A percentile compares a stretch with the other conserved stretches of the same genome.
Conservation (phyloP, 1,140 invertebrate species). For the Drosophila bipectinata region DNA sequence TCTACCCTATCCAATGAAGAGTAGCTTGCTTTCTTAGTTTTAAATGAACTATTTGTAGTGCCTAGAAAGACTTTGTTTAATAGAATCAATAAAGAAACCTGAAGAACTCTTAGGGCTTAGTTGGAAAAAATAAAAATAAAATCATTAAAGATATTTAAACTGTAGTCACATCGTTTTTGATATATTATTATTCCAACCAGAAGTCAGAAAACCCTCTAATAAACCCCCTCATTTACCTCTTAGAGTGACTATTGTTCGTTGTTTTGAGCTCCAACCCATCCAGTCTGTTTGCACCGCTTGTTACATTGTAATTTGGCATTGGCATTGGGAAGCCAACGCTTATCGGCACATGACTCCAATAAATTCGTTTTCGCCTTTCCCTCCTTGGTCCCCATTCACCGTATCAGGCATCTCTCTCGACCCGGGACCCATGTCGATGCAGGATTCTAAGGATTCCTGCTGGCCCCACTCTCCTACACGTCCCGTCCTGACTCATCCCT, state of each 20-base stretch:
- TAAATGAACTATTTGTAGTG: background rate
- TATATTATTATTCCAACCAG: too few relatives aligned
- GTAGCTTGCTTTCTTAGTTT: background rate
- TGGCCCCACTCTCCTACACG: background rate
- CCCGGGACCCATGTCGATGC: conserved; percentile 59
- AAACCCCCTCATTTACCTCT: background rate
- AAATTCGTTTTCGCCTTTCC: conserved; percentile 67
- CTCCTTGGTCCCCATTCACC: conserved; percentile 3
- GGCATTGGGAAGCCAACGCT: conserved; percentile 67
- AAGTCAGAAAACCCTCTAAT: too few relatives aligned
- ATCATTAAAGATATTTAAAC: too few relatives aligned
- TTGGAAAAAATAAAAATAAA: too few relatives aligned
- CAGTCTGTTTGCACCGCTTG: conserved; percentile 22
- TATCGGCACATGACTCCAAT: conserved; percentile 81
- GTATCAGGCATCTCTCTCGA: conserved; percentile 70
- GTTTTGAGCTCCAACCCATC: background rate
- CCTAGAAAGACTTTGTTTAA: too few relatives aligned
- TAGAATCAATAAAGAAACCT: too few relatives aligned
- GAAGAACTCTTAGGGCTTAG: too few relatives aligned
- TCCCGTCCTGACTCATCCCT: background rate
- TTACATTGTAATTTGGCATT: conserved; percentile 76
- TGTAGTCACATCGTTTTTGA: too few relatives aligned
- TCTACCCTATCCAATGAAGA: conserved; percentile 6
- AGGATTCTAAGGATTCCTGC: conserved; percentile 1
- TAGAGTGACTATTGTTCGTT: background rate